Conservation (phyloP, 1,140 invertebrate genomes). For the Coelopa frigida region DNA sequence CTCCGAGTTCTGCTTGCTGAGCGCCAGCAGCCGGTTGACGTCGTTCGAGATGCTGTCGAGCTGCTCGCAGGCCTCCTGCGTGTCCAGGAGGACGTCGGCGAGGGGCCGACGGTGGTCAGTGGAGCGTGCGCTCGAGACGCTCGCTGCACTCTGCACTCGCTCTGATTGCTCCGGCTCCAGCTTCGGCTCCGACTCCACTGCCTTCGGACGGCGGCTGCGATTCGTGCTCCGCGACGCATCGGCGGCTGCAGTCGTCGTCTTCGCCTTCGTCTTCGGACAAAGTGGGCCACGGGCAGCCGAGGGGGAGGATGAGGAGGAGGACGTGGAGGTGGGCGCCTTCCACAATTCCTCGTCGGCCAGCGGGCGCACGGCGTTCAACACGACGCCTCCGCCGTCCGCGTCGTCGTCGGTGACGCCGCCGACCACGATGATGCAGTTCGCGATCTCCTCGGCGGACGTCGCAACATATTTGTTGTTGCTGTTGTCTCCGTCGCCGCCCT, state of each 20-base stretch:
- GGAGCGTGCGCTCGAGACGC: slow-evolving; percentile 2
- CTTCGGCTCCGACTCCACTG: no score
- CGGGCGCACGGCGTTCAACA: slow-evolving; percentile 20
- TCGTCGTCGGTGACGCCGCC: slow-evolving; percentile 37
- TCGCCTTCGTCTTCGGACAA: no score
- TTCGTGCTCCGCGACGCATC: no score
- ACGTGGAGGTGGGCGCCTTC: no score
- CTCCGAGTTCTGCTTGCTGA: slow-evolving; percentile 40
- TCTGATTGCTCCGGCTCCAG: slow-evolving; percentile 24
- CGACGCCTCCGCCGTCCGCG: slow-evolving; percentile 23
- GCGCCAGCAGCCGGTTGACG: slow-evolving; percentile 35
- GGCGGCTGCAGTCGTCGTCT: no score
- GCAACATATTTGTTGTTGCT: slow-evolving; percentile 8
- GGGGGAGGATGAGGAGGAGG: no score
- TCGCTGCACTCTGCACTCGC: slow-evolving; percentile 17
- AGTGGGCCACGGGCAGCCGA: no score
- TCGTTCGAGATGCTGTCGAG: slow-evolving; percentile 39
- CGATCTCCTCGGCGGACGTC: slow-evolving; percentile 32
- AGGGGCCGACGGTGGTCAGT: slow-evolving; percentile 2
- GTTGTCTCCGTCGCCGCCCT: not conserved
- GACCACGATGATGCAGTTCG: slow-evolving; percentile 42
- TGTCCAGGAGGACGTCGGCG: slow-evolving; percentile 6
- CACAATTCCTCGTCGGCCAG: slow-evolving; percentile 21
- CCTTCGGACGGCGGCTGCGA: no score
- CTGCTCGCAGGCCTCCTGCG: slow-evolving; percentile 33